These are phyloP conservation scores for Trichomalopsis sarcophagae DNA, from an alignment of 1,140 invertebrate species.

Conservation along the genomic window DNA sequence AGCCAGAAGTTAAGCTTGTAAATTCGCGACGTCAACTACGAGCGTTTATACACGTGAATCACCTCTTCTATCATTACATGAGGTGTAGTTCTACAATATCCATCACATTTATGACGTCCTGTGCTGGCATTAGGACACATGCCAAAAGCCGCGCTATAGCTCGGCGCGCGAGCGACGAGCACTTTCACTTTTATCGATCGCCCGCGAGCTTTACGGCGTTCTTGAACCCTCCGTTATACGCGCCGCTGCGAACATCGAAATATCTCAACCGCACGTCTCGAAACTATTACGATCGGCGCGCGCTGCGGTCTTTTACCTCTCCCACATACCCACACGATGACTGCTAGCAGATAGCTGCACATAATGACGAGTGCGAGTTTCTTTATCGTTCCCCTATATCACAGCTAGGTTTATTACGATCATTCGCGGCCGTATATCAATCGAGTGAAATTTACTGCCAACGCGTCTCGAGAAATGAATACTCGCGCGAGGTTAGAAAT, in stretches of 20 bases:
- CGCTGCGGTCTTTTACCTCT: neutral
- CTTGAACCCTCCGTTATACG: neutral
- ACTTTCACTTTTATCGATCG: neutral
- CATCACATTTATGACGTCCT: neutral
- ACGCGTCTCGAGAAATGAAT: conserved; percentile 27
- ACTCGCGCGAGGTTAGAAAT: conserved; percentile 30
- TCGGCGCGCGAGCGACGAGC: too few relatives aligned
- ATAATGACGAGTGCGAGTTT: conserved; percentile 35
- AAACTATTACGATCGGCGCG: neutral
- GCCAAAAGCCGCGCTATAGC: neutral
- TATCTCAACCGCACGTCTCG: neutral
- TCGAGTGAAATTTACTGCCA: conserved; percentile 29
- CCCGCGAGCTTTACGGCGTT: neutral
- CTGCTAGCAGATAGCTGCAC: neutral
- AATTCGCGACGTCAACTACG: neutral
- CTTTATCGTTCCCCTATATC: conserved; percentile 49
- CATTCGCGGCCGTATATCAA: conserved; percentile 42
- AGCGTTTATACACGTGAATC: neutral
- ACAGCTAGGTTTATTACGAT: conserved; percentile 42
- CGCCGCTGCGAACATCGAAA: neutral
- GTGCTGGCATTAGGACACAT: neutral
- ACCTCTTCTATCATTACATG: neutral
- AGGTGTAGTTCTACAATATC: neutral
- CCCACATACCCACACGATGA: neutral
- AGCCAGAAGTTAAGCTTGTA: neutral